Evolutionary conservation across 2,797 vertebrate genomes (phyloP).

Genomic region (Mallotus villosus): DNA sequence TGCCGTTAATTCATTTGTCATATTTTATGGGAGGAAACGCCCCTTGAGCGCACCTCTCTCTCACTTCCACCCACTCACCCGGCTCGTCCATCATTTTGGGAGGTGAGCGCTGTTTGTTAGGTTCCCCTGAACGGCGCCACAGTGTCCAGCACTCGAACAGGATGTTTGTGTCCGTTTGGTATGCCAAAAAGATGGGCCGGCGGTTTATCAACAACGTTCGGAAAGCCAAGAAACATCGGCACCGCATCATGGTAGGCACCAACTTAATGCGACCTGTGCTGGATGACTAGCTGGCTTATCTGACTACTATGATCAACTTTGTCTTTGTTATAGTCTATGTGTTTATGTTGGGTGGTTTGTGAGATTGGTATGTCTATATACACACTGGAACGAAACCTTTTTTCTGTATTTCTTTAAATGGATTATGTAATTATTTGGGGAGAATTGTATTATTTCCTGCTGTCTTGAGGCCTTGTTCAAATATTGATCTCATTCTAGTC

Average conservation of each 20-base stretch:
- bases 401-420: no score
- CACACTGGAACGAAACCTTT: no score
- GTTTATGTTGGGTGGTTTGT: no score
- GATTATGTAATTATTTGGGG: no score
- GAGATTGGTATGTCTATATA: no score
- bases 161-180: slow-evolving; percentile 73
- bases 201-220: slow-evolving; percentile 63
- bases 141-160: slow-evolving; percentile 49
- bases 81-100: slow-evolving; percentile 36
- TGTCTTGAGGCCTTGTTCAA: no score
- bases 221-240: slow-evolving; percentile 55
- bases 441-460: no score
- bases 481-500: no score
- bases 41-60: slow-evolving; percentile 20
- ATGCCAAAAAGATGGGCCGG: slow-evolving; percentile 63
- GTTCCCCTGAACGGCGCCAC: slow-evolving; percentile 29
- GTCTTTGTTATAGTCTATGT: no score
- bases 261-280: not conserved
- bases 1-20: slow-evolving; percentile 14
- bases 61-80: slow-evolving; percentile 15
- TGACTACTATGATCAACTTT: no score
- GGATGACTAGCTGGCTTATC: no score
- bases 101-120: slow-evolving; percentile 41
- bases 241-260: slow-evolving; percentile 44
- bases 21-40: slow-evolving; percentile 31